Evolutionary conservation across 2,113 vertebrate genomes (phyloP), one percentile per base, ranked within the genome.

Genomic region (Lophotis ruficrista): DNA sequence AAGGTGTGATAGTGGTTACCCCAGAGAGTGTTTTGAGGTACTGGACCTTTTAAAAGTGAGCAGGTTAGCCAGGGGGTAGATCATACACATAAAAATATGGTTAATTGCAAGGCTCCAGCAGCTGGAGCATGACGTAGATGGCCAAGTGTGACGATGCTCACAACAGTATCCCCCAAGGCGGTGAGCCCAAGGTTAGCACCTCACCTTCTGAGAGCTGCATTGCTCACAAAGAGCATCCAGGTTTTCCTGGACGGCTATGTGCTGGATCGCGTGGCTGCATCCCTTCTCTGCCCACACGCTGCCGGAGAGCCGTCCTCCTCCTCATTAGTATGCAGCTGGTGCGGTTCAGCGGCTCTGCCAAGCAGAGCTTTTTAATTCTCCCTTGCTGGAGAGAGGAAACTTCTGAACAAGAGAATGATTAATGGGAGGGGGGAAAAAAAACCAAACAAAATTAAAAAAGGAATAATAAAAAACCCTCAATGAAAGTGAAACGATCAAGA

Each of bases 401-500:
- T 97, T 94, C 72, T 73, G 65, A 95, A 94, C 43, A 81, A 90
- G 94, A 70, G 64, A 86, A 87, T 90, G 72, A 94, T 95, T 94
- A 90, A 94, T 38, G n/a, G 21, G 1, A 53, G 15, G 25, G 38
- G 15, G 12, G 33, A 54, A 17, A 38, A 14, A 16, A 1, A 7
- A n/a, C 14, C 54, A 95, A 96, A 77, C 68, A 89, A 83, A 77
- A 87, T 93, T 83, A 1, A 4, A 70, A 93, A 78, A 77, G 51
- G 62, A 68, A 83, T 92, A 88, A 88, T 76, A 94, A 94, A 94
- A 95, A 87, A 21, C 43, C 45, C 23, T 87, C 83, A 89, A 37
- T 75, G 93, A 89, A 83, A 96, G 64, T 51, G 71, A 89, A 95
- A 73, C 0, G 1, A 86, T 62, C 37, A 38, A 89, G 75, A 92